Evolutionary conservation across 2,797 vertebrate genomes (phyloP).

Genomic region (Limnodromus scolopaceus): DNA sequence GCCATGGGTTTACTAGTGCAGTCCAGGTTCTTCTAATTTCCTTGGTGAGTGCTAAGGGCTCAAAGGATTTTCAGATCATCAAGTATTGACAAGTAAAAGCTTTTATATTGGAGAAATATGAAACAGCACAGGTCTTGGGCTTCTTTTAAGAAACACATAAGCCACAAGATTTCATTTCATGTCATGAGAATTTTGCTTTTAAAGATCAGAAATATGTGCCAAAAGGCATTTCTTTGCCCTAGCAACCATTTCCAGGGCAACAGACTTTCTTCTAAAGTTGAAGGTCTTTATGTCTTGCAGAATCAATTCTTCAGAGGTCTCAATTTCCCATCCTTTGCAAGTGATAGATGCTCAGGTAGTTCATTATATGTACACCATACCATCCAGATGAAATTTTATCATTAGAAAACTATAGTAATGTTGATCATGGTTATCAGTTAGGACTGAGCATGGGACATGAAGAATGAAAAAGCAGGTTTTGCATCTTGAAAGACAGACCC

Average conservation of each 20-base stretch:
- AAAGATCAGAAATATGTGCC: conserved; percentile 48
- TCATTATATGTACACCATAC: neutral
- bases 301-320: conserved; percentile 6
- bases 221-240: conserved; percentile 36
- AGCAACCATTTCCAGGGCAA: conserved; percentile 53
- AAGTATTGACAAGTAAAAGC: conserved; percentile 62
- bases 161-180: conserved; percentile 52
- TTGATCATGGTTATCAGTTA: neutral
- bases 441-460: neutral
- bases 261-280: conserved; percentile 29
- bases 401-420: neutral
- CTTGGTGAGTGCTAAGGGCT: neutral
- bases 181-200: conserved; percentile 52
- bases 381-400: neutral
- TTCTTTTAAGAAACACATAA: conserved; percentile 62
- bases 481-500: neutral
- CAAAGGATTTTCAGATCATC: conserved; percentile 60
- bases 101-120: conserved; percentile 32
- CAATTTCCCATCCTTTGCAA: neutral
- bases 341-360: neutral
- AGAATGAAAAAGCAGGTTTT: neutral
- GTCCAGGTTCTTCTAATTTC: conserved; percentile 13
- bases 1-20: neutral
- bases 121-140: conserved; percentile 30
- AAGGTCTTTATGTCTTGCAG: neutral